phyloP scores from a whole-genome alignment of 1,140 invertebrate genomes.

The Argopecten irradians region DNA sequence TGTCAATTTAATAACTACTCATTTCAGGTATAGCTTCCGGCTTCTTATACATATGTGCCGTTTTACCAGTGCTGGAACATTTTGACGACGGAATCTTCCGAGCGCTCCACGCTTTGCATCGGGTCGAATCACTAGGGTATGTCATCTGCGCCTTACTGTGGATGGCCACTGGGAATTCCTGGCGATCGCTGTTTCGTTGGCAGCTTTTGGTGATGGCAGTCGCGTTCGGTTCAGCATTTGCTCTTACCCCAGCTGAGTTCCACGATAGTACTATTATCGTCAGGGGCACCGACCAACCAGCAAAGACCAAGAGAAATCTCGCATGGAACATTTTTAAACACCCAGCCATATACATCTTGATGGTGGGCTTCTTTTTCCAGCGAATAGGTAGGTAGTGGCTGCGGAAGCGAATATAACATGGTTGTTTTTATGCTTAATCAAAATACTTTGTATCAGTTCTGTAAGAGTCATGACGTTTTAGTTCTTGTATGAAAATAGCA shows the following conservation, averaged over 20 bases:
- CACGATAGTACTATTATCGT: neutral
- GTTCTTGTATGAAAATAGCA: no score
- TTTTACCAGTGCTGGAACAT: neutral
- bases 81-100: conserved; percentile 11
- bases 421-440: no score
- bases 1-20: no score
- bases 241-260: neutral
- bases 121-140: neutral
- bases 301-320: neutral
- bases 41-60: neutral
- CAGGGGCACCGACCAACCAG: neutral
- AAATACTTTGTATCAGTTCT: no score
- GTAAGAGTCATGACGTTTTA: no score
- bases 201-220: neutral
- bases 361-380: neutral
- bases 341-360: neutral
- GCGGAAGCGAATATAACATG: no score
- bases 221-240: neutral
- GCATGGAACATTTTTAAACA: neutral
- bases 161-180: neutral
- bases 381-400: neutral
- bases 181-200: neutral
- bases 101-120: neutral
- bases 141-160: neutral
- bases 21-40: neutral